Percentiles rank a stretch among this genome's conserved stretches.
Conservation (phyloP, 2,797 vertebrate species). For the Alosa sapidissima region DNA sequence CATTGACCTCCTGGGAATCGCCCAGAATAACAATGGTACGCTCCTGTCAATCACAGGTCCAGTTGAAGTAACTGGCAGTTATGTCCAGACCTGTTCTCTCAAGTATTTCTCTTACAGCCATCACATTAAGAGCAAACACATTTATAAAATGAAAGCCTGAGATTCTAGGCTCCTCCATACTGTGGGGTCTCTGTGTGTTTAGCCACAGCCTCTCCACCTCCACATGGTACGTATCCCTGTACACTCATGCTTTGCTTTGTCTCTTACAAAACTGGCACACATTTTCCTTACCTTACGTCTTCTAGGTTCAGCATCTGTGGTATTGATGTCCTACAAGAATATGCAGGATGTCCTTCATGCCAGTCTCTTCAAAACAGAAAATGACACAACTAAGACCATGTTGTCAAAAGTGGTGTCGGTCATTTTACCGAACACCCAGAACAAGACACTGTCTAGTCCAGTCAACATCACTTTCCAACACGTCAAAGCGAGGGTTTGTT, state of each 20-base stretch:
- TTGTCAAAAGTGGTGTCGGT: neutral
- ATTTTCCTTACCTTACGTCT: neutral
- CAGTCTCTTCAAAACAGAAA: neutral
- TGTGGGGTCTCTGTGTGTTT: too few species aligned
- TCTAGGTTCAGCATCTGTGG: neutral
- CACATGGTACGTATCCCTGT: too few species aligned
- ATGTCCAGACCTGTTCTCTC: too few species aligned
- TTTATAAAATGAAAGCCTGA: too few species aligned
- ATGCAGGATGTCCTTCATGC: neutral
- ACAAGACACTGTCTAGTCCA: neutral
- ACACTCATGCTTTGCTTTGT: neutral
- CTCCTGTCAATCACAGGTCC: too few species aligned
- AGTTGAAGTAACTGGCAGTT: too few species aligned
- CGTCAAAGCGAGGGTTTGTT: neutral
- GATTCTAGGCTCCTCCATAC: too few species aligned
- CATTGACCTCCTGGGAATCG: slow-evolving; percentile 7
- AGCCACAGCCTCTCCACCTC: too few species aligned
- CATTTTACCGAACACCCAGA: neutral
- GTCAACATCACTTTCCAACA: slow-evolving; percentile 42
- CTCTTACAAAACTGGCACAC: neutral
- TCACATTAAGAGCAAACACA: too few species aligned
- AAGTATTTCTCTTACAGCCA: too few species aligned
- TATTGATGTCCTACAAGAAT: neutral
- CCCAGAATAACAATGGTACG: slow-evolving; percentile 10
- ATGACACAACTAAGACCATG: neutral